Evolutionary conservation across 1,140 invertebrate genomes (phyloP).

Genomic region (Matsumurasca onukii): DNA sequence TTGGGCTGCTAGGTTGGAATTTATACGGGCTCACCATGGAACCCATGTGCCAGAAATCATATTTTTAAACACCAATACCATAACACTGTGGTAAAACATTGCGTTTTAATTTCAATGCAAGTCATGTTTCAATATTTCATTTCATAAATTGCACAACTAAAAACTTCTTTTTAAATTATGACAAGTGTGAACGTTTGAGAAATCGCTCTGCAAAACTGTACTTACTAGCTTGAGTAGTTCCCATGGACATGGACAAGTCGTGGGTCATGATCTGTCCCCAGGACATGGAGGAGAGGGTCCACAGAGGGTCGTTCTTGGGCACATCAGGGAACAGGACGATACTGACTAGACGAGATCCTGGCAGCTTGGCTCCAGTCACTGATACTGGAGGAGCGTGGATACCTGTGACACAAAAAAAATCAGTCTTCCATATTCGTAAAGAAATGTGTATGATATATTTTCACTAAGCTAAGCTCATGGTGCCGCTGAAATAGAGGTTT

Average conservation of each 20-base stretch:
- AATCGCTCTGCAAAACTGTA: too few relatives aligned
- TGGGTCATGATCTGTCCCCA: constrained; percentile 88
- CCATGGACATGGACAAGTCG: constrained; percentile 77
- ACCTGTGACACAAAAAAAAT: constrained; percentile 51
- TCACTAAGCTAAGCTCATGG: neutral
- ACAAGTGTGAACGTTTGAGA: too few relatives aligned
- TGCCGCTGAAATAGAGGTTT: neutral
- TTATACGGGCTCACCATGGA: too few relatives aligned
- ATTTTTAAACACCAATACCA: too few relatives aligned
- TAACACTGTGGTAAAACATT: too few relatives aligned
- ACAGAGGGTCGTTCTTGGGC: constrained; percentile 62
- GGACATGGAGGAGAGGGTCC: constrained; percentile 78
- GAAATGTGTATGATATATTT: neutral
- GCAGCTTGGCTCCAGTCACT: constrained; percentile 60
- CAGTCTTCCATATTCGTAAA: neutral
- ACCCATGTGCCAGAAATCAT: too few relatives aligned
- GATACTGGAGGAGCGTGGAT: constrained; percentile 63
- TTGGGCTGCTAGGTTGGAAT: too few relatives aligned
- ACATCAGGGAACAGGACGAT: constrained; percentile 66
- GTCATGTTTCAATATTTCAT: too few relatives aligned
- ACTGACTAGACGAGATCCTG: constrained; percentile 68
- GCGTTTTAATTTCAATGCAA: too few relatives aligned
- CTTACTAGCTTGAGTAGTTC: constrained; percentile 70
- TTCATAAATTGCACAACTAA: too few relatives aligned
- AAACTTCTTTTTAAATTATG: too few relatives aligned